Conservation (phyloP, 2,797 vertebrate genomes). For the Ciconia nigra region DNA sequence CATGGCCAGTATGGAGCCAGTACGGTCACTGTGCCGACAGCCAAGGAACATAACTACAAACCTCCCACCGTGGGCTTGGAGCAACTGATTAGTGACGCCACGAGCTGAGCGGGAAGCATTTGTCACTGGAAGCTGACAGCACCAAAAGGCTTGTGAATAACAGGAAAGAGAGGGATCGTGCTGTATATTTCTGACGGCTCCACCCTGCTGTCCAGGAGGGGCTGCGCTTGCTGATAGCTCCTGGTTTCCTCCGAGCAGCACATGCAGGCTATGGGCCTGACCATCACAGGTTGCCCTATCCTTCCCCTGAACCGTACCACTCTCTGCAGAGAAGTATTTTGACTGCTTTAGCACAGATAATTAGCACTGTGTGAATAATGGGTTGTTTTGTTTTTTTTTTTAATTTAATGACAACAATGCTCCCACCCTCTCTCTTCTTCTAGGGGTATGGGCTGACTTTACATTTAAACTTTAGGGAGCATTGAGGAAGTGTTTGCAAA, state of each 20-base stretch:
- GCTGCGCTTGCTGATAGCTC: neutral
- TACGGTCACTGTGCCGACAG: fast-evolving
- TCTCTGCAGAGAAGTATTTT: neutral
- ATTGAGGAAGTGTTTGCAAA: constrained; percentile 24
- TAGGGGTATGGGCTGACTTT: neutral
- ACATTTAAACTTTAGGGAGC: neutral
- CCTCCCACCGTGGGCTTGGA: neutral
- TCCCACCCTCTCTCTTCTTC: neutral
- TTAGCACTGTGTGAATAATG: neutral
- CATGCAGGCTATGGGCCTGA: neutral
- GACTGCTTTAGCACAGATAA: neutral
- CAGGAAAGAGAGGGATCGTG: constrained; percentile 53
- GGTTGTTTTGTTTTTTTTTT: fast-evolving
- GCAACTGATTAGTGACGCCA: neutral
- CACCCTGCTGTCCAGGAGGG: constrained; percentile 40
- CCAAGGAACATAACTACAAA: neutral
- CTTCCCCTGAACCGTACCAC: neutral
- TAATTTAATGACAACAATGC: neutral
- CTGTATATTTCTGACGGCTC: neutral
- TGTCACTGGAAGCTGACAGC: constrained; percentile 42
- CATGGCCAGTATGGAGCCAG: neutral
- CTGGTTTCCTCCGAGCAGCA: neutral
- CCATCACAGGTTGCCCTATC: neutral
- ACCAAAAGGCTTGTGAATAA: constrained; percentile 33
- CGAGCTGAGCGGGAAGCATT: constrained; percentile 1